A percentile compares a stretch with the other conserved stretches of the same genome.
These are phyloP conservation scores for Adelges cooleyi DNA, from an alignment of 1,140 invertebrate species.

Conservation along the genomic window DNA sequence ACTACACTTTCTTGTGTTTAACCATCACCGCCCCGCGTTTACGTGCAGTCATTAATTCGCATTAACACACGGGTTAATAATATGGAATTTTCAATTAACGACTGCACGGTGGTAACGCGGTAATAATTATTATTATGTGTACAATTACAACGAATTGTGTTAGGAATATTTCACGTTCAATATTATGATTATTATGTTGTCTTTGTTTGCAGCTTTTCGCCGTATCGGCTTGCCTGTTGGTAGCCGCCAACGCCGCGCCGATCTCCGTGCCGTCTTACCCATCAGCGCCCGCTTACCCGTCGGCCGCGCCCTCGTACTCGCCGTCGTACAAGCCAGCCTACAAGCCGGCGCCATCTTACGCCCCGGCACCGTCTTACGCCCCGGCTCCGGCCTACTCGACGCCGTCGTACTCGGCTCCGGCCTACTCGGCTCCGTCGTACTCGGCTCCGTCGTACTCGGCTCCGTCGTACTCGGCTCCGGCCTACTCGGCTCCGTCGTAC, in stretches of 20 bases:
- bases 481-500: too few relatives aligned
- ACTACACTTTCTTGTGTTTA: too few relatives aligned
- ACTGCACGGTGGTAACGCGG: too few relatives aligned
- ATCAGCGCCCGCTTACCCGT: background rate
- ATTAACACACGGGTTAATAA: too few relatives aligned
- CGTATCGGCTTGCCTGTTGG: slow-evolving; percentile 1
- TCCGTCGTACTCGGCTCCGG: background rate
- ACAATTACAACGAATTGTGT: too few relatives aligned
- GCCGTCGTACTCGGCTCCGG: background rate
- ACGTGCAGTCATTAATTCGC: too few relatives aligned
- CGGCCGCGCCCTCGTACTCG: background rate
- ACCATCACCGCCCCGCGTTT: too few relatives aligned
- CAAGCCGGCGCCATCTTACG: slow-evolving; percentile 13
- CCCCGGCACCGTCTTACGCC: slow-evolving; percentile 6
- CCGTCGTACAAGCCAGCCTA: background rate
- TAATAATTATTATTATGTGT: too few relatives aligned
- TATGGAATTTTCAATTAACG: too few relatives aligned
- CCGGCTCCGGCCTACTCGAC: slow-evolving; percentile 11
- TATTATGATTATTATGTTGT: too few relatives aligned
- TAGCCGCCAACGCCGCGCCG: background rate
- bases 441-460: slow-evolving; percentile 11
- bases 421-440: too few relatives aligned
- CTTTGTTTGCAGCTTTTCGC: background rate
- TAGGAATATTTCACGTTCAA: too few relatives aligned
- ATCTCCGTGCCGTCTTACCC: slow-evolving; percentile 2